phyloP scores from a whole-genome alignment of 2,113 vertebrate genomes.

The Stomatorhinus ivindoensis region DNA sequence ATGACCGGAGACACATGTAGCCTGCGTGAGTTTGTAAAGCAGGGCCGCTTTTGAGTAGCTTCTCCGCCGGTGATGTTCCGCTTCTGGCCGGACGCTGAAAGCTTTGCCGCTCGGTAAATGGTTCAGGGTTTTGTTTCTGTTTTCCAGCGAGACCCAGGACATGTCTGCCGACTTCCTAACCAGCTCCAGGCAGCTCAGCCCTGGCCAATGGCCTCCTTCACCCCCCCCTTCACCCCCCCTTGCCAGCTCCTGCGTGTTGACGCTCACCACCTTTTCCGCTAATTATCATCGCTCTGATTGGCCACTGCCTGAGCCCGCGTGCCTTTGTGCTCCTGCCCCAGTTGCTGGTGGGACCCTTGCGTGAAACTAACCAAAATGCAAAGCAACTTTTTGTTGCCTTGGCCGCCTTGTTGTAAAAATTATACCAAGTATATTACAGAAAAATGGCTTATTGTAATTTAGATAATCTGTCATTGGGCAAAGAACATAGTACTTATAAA shows the following conservation, averaged over 20 bases:
- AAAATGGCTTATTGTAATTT: background rate
- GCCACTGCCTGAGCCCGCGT: background rate
- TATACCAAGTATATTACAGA: background rate
- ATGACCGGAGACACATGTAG: background rate
- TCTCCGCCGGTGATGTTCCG: background rate
- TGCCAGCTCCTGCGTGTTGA: background rate
- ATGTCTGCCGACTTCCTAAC: background rate
- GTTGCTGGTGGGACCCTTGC: background rate
- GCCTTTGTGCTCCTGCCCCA: background rate
- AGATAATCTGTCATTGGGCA: background rate
- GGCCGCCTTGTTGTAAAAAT: background rate
- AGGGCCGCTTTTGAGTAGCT: background rate
- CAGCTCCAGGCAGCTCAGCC: background rate
- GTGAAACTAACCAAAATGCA: background rate
- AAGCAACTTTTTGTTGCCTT: background rate
- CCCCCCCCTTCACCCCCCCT: too few relatives aligned
- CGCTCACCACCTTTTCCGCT: conserved; percentile 10
- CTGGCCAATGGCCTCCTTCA: background rate
- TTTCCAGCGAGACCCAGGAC: background rate
- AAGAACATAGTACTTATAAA: background rate
- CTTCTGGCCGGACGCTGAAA: background rate
- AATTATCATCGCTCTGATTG: conserved; percentile 11
- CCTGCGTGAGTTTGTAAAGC: background rate
- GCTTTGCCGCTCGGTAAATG: background rate
- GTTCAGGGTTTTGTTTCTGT: background rate